phyloP scores from a whole-genome alignment of 2,113 vertebrate species.

The Sylvietta virens region DNA sequence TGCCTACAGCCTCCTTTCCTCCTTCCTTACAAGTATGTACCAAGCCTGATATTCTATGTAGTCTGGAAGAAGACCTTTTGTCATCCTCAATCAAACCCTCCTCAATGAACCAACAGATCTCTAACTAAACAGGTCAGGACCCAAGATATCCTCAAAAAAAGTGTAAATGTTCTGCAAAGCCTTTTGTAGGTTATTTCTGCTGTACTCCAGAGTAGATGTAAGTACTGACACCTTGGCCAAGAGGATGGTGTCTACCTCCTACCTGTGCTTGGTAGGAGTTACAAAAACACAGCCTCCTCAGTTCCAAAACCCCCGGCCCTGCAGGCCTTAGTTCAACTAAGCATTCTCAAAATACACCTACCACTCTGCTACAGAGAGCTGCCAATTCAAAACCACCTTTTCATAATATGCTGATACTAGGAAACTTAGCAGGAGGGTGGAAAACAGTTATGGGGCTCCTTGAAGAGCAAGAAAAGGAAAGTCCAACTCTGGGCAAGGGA shows the following conservation, averaged over 20 bases:
- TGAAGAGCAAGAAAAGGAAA: not conserved
- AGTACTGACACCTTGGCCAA: not conserved
- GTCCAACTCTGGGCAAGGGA: not conserved
- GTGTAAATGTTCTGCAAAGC: not conserved
- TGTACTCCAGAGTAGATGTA: not conserved
- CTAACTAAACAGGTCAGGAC: not conserved
- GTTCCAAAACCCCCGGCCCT: not conserved
- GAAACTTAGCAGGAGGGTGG: not conserved
- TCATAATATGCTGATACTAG: not conserved
- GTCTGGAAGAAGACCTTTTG: not conserved
- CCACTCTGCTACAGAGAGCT: not conserved
- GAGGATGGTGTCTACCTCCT: not conserved
- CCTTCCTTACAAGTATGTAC: not conserved
- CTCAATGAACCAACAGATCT: not conserved
- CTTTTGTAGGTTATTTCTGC: not conserved
- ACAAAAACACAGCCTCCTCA: not conserved
- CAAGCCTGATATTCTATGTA: not conserved
- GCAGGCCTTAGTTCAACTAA: not conserved
- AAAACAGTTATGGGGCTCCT: not conserved
- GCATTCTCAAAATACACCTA: not conserved
- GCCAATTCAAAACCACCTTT: not conserved
- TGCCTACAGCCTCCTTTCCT: not conserved
- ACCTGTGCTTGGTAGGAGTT: not conserved
- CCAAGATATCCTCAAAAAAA: not conserved
- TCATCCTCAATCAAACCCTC: not conserved